Percentiles rank a stretch among this genome's conserved stretches.
Evolutionary conservation across 2,113 vertebrate species (phyloP).

Genomic region (Galeopterus variegatus): DNA sequence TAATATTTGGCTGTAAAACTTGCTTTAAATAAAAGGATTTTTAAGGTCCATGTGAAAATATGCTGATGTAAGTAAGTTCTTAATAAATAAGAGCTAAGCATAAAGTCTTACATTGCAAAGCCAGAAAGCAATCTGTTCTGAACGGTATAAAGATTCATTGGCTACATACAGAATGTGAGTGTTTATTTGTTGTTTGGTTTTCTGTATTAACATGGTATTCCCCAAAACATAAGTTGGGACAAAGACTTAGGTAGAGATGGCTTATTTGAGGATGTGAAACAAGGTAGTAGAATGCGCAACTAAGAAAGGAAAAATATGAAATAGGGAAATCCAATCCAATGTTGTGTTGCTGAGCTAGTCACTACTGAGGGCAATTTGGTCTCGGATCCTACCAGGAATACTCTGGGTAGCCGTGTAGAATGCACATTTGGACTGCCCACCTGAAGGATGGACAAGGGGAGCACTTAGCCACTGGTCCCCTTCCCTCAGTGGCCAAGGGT

Average conservation of each 20-base stretch:
- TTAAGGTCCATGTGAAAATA: slow-evolving; percentile 90
- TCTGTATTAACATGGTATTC: slow-evolving; percentile 50
- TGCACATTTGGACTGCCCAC: neutral
- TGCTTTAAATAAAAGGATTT: slow-evolving; percentile 93
- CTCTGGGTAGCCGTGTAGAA: neutral
- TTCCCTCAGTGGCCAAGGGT: neutral
- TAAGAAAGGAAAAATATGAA: neutral
- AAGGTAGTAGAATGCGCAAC: neutral
- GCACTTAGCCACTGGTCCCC: neutral
- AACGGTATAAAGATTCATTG: slow-evolving; percentile 82
- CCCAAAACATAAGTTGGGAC: neutral
- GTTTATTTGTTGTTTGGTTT: slow-evolving; percentile 85
- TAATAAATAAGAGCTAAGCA: slow-evolving; percentile 54
- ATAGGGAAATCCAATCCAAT: neutral
- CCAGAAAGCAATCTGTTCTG: slow-evolving; percentile 82
- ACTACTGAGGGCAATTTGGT: neutral
- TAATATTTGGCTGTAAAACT: slow-evolving; percentile 88
- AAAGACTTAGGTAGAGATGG: neutral
- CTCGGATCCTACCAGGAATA: neutral
- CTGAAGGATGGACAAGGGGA: neutral
- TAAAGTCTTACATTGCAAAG: slow-evolving; percentile 77
- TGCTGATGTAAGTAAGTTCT: slow-evolving; percentile 86
- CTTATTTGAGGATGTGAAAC: neutral
- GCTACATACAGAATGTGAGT: slow-evolving; percentile 70
- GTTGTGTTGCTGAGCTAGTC: neutral